Evolutionary conservation across 2,888 invertebrate genomes (phyloP).

Genomic region (Acleris literana): DNA sequence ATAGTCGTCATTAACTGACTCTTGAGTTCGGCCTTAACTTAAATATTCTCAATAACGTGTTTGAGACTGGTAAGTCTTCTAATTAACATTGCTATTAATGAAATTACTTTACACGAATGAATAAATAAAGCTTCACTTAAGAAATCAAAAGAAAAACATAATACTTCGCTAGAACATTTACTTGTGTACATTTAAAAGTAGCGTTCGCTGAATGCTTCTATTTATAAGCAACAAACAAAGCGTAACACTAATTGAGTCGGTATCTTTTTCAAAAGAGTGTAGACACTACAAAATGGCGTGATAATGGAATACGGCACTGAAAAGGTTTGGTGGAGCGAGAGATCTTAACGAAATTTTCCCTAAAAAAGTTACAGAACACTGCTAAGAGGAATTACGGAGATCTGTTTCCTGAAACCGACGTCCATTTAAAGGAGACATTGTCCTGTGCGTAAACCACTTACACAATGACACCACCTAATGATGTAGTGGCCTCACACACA

Average conservation of each 20-base stretch:
- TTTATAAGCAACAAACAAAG: constrained; percentile 25
- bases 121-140: too few relatives aligned
- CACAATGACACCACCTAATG: too few relatives aligned
- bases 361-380: constrained; percentile 33
- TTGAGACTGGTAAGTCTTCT: too few relatives aligned
- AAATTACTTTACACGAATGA: too few relatives aligned
- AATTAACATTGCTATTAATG: too few relatives aligned
- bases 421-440: constrained; percentile 12
- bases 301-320: constrained; percentile 28
- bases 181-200: constrained; percentile 2
- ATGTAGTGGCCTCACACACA: too few relatives aligned
- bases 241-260: constrained; percentile 25
- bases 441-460: too few relatives aligned
- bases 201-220: constrained; percentile 20
- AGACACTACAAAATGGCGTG: constrained; percentile 34
- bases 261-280: constrained; percentile 33
- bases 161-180: constrained; percentile 3
- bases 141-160: constrained; percentile 9
- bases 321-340: constrained; percentile 32
- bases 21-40: too few relatives aligned
- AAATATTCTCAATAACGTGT: too few relatives aligned
- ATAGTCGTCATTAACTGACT: too few relatives aligned
- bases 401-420: constrained; percentile 24
- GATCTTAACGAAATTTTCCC: constrained; percentile 32
- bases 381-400: constrained; percentile 27